A percentile compares a stretch with the other conserved stretches of the same genome.
These are phyloP conservation scores for Zoanthus sansibaricus DNA, from an alignment of 92 coral and sea anemone species.

Conservation along the genomic window DNA sequence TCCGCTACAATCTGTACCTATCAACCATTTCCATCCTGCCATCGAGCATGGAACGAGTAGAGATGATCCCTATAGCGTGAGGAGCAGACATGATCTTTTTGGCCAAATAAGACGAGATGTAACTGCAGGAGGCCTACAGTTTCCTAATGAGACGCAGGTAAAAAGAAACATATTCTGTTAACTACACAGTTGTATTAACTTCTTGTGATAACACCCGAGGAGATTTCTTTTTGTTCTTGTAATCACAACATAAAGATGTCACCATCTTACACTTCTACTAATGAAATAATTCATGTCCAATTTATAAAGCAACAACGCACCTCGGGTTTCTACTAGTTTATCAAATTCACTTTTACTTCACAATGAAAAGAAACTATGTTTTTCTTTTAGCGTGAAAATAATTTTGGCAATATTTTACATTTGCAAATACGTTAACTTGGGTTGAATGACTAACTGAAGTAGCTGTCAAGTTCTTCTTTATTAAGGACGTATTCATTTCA, in stretches of 20 bases:
- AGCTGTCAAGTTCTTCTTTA: constrained; percentile 11
- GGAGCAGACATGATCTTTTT: constrained; percentile 88
- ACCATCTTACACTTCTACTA: not conserved
- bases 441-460: constrained; percentile 3
- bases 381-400: constrained; percentile 17
- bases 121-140: constrained; percentile 56
- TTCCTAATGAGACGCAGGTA: constrained; percentile 79
- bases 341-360: not conserved
- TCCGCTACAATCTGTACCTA: constrained; percentile 86
- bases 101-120: constrained; percentile 56
- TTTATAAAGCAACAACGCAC: not conserved
- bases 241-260: constrained; percentile 39
- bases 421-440: constrained; percentile 17
- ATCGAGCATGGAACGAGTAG: constrained; percentile 88
- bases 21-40: constrained; percentile 90
- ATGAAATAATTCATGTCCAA: constrained; percentile 3
- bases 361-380: constrained; percentile 11
- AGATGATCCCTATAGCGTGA: constrained; percentile 77
- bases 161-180: constrained; percentile 46
- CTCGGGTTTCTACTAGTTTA: constrained; percentile 1
- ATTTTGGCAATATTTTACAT: constrained; percentile 11
- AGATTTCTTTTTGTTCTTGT: constrained; percentile 20
- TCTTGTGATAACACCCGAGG: constrained; percentile 63
- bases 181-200: constrained; percentile 62
- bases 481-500: constrained; percentile 41